Percentiles rank a stretch among this genome's conserved stretches.
Conservation (phyloP, 2,113 vertebrate species). For the Hypomesus transpacificus region DNA sequence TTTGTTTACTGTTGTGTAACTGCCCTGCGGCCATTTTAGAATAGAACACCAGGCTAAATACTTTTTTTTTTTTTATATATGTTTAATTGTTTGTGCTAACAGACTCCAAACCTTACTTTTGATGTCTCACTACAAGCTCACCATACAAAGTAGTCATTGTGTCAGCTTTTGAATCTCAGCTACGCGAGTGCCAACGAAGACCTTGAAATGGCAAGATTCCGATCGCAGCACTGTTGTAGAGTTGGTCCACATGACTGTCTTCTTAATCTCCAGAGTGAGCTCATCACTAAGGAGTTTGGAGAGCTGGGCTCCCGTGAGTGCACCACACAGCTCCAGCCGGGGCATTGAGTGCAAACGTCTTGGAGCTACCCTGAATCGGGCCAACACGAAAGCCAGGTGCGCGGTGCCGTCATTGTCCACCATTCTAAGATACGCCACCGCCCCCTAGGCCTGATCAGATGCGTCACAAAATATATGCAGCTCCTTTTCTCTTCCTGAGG, state of each 20-base stretch:
- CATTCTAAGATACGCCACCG: conserved; percentile 7
- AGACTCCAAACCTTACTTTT: no score
- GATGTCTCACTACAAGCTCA: no score
- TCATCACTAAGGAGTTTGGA: conserved; percentile 1
- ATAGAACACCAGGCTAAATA: no score
- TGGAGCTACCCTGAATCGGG: conserved; percentile 6
- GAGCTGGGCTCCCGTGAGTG: conserved; percentile 6
- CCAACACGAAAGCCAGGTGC: conserved; percentile 11
- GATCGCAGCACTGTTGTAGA: conserved; percentile 16
- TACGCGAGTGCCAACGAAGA: conserved; percentile 1
- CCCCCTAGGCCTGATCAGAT: conserved; percentile 27
- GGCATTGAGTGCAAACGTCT: conserved; percentile 14
- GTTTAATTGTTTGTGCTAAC: no score
- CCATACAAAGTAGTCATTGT: no score
- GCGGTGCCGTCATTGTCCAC: not conserved
- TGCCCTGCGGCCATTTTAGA: no score
- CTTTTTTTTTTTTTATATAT: no score
- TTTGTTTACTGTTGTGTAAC: no score
- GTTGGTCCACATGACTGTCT: conserved; percentile 12
- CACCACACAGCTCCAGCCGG: conserved; percentile 18
- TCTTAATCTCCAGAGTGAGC: conserved; percentile 10
- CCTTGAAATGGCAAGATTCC: conserved; percentile 8
- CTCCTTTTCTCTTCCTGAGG: not conserved
- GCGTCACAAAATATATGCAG: conserved; percentile 12
- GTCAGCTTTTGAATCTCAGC: conserved; percentile 9